Evolutionary conservation across 2,888 invertebrate genomes (phyloP), one percentile per base, ranked within the genome.

Genomic region (Theretra japonica): DNA sequence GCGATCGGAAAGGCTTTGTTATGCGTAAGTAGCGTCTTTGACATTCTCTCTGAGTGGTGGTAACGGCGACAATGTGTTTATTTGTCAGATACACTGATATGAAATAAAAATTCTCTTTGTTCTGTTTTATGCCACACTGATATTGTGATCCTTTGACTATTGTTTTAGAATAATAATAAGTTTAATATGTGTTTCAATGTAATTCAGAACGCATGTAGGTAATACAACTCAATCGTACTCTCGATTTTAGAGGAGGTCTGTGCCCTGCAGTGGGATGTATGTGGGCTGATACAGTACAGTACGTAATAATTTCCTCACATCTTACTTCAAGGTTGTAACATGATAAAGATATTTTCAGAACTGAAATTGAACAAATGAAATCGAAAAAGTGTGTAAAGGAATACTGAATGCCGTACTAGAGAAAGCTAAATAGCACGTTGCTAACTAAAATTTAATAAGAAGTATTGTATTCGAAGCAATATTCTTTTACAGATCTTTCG

Each of bases 1-100:
- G 74, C 77, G 76, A 81, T 82, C 78, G 72, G 59, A 69, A 73
- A 30, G 70, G 73, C 72, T 71, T 79, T 75, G 74, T 74, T 77
- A 76, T 73, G 71, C 70, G 59, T 70, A 56, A 68, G 68, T 28
- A 58, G 59, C 25, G 71, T 59, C 65, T 75, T 76, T 74, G 74
- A 74, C 73, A 69, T 70, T 68, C 75, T 73, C 75, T 74, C 72
- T 73, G 71, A 70, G 71, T 74, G 74, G 73, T 73, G 72, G 72
- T 59, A 71, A 71, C 68, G 58, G 15, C 65, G 41, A 48, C 65
- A 65, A 41, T 65, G 41, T 65, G 65, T 69, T 57, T 69, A 56
- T 69, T 41, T 33, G 23, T 41, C 11, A 33, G 21, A 53, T 53
- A 60, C 21, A 70, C 50, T 58, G 58, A 48, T 50, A 68, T 59